phyloP scores from a whole-genome alignment of 2,113 vertebrate genomes.

The Brienomyrus brachyistius region DNA sequence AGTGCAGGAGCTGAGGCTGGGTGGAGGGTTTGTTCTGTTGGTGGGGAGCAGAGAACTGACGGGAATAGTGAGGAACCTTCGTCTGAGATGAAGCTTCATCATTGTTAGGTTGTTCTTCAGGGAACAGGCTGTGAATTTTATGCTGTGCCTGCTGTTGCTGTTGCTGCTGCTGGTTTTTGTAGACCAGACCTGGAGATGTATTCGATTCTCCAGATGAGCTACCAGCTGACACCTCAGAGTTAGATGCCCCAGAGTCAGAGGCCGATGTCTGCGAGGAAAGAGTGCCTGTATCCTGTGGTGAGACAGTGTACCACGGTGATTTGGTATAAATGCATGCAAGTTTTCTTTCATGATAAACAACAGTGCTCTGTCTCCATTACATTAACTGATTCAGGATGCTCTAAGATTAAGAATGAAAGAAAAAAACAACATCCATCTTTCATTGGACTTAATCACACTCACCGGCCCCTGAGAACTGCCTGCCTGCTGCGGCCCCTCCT shows the following conservation, averaged over 20 bases:
- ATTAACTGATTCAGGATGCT: not conserved
- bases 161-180: conserved; percentile 34
- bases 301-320: not conserved
- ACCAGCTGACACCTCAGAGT: conserved; percentile 45
- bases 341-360: not conserved
- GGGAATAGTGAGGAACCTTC: conserved; percentile 44
- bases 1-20: conserved; percentile 39
- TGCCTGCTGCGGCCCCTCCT: conserved; percentile 18
- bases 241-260: conserved; percentile 42
- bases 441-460: not conserved
- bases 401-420: not conserved
- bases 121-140: conserved; percentile 11
- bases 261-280: conserved; percentile 43
- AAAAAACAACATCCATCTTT: not conserved
- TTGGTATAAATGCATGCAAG: not conserved
- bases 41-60: conserved; percentile 49
- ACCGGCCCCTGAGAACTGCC: conserved; percentile 34
- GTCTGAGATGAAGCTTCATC: conserved; percentile 19
- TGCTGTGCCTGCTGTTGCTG: not conserved
- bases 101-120: not conserved
- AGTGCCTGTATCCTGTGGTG: conserved; percentile 37
- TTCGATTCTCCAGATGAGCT: conserved; percentile 47
- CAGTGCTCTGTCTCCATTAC: not conserved
- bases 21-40: conserved; percentile 35
- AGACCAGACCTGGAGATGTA: conserved; percentile 33